Conservation (phyloP, 2,888 invertebrate genomes). For the Cryptus armator region DNA sequence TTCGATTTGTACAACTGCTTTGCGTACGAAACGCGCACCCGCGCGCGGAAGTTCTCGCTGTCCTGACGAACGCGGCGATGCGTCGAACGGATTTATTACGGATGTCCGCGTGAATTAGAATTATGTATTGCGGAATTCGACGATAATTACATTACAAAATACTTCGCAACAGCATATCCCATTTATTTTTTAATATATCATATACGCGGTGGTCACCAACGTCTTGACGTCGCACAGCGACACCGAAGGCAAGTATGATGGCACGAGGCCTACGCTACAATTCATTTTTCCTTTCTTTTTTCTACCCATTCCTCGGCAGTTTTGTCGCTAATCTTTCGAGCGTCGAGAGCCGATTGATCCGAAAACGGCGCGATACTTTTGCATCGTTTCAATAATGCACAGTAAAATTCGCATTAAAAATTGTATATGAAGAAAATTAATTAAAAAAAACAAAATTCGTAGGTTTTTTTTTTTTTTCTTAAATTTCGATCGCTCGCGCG, state of each 20-base stretch:
- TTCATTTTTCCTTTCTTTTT: constrained; percentile 23
- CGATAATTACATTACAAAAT: neutral
- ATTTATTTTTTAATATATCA: constrained; percentile 38
- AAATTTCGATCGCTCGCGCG: too few species aligned
- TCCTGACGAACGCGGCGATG: neutral
- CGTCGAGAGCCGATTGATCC: too few species aligned
- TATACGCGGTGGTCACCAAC: constrained; percentile 58
- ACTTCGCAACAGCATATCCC: constrained; percentile 18
- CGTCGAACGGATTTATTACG: neutral
- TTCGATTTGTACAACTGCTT: constrained; percentile 65
- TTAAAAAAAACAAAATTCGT: too few species aligned
- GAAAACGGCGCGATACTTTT: neutral
- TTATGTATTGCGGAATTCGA: neutral
- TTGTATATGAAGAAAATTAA: too few species aligned
- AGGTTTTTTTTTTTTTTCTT: too few species aligned
- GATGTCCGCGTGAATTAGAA: neutral
- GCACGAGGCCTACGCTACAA: constrained; percentile 66
- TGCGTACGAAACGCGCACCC: constrained; percentile 5
- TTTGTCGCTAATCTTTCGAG: constrained; percentile 4
- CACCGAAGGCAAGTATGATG: constrained; percentile 67
- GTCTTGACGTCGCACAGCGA: constrained; percentile 67
- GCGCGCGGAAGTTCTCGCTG: constrained; percentile 30
- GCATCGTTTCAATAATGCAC: too few species aligned
- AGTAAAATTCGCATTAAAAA: too few species aligned
- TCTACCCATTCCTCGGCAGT: neutral